Evolutionary conservation across 1,140 invertebrate species (phyloP).

Genomic region (Musca vetustissima): DNA sequence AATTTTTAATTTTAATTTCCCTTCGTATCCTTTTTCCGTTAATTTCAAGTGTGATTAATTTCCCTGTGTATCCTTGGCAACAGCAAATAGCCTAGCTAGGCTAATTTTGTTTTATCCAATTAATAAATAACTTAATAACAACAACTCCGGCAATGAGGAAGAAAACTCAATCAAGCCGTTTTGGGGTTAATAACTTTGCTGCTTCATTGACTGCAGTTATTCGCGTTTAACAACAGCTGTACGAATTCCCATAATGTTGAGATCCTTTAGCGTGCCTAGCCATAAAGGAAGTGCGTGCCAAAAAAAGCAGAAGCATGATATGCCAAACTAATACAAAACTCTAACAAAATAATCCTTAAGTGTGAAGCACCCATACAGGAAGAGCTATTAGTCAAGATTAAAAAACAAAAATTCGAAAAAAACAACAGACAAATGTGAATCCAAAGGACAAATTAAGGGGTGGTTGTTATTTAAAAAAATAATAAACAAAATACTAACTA

Average conservation of each 20-base stretch:
- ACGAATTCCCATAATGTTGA: constrained; percentile 20
- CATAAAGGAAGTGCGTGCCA: constrained; percentile 27
- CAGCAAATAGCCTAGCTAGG: too few species aligned
- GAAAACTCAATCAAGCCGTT: background rate
- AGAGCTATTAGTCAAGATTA: constrained; percentile 24
- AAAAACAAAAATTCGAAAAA: constrained; percentile 14
- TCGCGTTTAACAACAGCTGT: constrained; percentile 20
- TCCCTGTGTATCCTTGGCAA: too few species aligned
- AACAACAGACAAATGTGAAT: constrained; percentile 6
- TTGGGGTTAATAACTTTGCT: background rate
- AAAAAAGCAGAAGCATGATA: background rate
- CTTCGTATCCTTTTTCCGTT: too few species aligned
- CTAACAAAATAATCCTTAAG: constrained; percentile 29
- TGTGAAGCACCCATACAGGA: constrained; percentile 27
- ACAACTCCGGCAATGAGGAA: background rate
- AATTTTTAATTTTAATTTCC: too few species aligned
- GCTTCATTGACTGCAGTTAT: constrained; percentile 1
- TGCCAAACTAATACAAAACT: constrained; percentile 10
- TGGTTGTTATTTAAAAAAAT: constrained; percentile 12
- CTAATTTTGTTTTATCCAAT: constrained; percentile 6
- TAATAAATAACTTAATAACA: constrained; percentile 24
- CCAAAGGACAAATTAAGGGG: constrained; percentile 23
- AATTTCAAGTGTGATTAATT: too few species aligned
- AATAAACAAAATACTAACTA: background rate
- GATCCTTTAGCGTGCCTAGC: background rate